A percentile compares a stretch with the other conserved stretches of the same genome.
phyloP scores from a whole-genome alignment of 2,113 vertebrate species.

The Pavo muticus region DNA sequence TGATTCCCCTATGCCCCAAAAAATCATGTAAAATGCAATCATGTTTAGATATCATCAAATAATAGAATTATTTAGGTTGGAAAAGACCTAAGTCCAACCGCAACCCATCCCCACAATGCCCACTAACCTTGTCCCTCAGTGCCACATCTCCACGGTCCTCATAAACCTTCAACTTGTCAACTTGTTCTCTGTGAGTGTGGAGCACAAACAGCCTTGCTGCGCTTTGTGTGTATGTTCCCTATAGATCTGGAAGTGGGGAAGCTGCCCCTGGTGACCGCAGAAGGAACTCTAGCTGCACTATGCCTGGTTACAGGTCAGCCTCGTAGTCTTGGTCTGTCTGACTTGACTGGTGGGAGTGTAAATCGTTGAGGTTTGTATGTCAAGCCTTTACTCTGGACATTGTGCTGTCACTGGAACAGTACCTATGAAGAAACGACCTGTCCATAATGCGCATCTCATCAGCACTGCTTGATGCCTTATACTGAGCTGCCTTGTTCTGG shows the following conservation, averaged over 20 bases:
- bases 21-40: background rate
- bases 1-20: background rate
- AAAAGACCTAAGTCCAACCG: too few species aligned
- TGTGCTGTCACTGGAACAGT: background rate
- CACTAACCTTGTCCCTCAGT: too few species aligned
- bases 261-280: too few species aligned
- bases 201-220: background rate
- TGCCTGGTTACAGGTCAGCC: background rate
- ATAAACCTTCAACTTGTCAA: too few species aligned
- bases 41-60: background rate
- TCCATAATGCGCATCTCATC: background rate
- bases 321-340: background rate
- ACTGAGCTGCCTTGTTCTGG: fast-evolving
- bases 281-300: too few species aligned
- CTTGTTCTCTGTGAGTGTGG: background rate
- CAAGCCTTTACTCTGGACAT: background rate
- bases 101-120: too few species aligned
- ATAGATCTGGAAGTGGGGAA: too few species aligned
- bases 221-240: background rate
- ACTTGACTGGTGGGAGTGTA: background rate
- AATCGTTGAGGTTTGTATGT: background rate
- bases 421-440: background rate
- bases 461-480: background rate
- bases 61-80: too few species aligned
- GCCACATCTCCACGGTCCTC: too few species aligned